Percentiles rank a stretch among this genome's conserved stretches.
Conservation (phyloP, 35 echinoderm and acorn worm genomes). For the Diadema setosum region DNA sequence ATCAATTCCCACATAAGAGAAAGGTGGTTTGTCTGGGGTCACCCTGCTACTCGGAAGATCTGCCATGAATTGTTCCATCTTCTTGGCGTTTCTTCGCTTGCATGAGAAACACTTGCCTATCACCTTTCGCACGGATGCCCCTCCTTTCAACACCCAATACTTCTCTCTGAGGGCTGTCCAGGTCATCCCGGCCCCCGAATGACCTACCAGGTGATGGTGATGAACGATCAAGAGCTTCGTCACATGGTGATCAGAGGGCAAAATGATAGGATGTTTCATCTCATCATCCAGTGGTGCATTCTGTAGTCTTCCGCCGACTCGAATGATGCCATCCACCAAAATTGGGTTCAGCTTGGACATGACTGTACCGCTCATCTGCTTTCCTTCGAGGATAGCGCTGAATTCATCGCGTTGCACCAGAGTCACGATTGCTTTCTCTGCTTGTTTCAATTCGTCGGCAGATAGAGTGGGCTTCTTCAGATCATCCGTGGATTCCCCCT, state of each 20-base stretch:
- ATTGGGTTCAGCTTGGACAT: no score
- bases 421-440: no score
- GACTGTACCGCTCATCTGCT: no score
- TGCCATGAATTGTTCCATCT: no score
- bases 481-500: no score
- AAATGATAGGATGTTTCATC: conserved; percentile 41
- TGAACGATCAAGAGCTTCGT: conserved; percentile 14
- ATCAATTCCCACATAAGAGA: no score
- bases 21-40: no score
- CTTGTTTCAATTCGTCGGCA: no score
- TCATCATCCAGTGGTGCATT: background rate
- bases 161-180: background rate
- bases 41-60: no score
- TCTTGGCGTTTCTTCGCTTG: background rate
- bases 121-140: background rate
- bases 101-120: background rate
- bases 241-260: conserved; percentile 30
- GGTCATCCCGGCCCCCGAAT: background rate
- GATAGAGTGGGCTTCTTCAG: no score
- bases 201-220: background rate
- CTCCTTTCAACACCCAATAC: background rate
- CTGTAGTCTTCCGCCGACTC: conserved; percentile 8
- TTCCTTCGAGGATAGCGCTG: no score
- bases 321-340: background rate
- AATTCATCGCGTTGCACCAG: no score